A percentile compares a stretch with the other conserved stretches of the same genome.
phyloP scores from a whole-genome alignment of 2,113 vertebrate genomes.

The Promerops cafer region DNA sequence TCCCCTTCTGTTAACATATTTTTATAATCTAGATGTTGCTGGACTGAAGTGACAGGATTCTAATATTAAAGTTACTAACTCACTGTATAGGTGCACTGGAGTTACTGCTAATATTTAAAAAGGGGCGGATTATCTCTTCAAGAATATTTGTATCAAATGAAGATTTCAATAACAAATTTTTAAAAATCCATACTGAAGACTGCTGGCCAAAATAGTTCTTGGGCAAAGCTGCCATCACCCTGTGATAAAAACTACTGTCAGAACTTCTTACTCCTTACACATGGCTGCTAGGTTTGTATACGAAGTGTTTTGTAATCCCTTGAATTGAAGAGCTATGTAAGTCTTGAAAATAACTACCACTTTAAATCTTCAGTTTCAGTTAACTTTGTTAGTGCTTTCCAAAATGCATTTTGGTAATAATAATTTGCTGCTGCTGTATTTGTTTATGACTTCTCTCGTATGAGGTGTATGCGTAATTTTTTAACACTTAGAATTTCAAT shows the following conservation, averaged over 20 bases:
- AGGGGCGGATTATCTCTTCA: background rate
- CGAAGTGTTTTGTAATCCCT: background rate
- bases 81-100: background rate
- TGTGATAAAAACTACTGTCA: background rate
- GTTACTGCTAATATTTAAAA: background rate
- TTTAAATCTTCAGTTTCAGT: background rate
- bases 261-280: background rate
- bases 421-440: background rate
- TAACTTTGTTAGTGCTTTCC: background rate
- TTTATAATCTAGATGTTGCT: background rate
- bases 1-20: background rate
- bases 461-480: background rate
- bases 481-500: background rate
- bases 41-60: background rate
- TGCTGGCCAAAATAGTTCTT: background rate
- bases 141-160: background rate
- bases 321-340: background rate
- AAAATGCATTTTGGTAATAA: background rate
- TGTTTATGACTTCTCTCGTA: background rate
- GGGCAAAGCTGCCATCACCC: background rate
- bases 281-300: background rate
- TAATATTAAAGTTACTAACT: background rate
- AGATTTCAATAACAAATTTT: background rate
- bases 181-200: background rate
- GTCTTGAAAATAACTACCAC: background rate